Base-by-base conservation (phyloP, 2,113 vertebrate genomes). In the Takifugu bimaculatus region DNA sequence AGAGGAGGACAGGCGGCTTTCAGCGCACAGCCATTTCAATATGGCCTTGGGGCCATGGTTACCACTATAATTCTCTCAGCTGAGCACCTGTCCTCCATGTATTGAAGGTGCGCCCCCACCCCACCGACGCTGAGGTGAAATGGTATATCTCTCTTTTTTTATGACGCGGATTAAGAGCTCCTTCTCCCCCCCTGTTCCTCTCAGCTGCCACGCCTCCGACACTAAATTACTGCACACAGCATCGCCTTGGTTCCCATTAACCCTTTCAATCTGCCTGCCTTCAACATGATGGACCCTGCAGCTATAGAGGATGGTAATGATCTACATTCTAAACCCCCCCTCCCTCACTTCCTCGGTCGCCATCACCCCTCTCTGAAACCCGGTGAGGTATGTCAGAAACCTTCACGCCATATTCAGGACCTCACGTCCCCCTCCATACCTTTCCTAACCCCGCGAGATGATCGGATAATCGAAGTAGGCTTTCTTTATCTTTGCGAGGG, bases 221-320 rank as follows among this genome's bases (percentile, higher is more conserved):
- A 78, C 80, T 85, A 86, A 85, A 88, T 89, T 85, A 87, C 78
- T 78, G 78, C 65, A 80, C 90, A 87, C 78, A 76, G 85, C 87
- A 89, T 87, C 87, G 89, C 76, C 77, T 84, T 81, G 63, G 63
- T 80, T 82, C 85, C 84, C 82, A 87, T 80, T 81, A 87, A 63
- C 74, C 81, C 75, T 70, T 85, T 91, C 83, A 91, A 90, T 90
- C 86, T 84, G 84, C 80, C 87, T 91, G 79, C 88, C 89, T 91
- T 91, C 82, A 89, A 78, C 86, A 82, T 62, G 83, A 87, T 73
- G 72, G 78, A 80, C 75, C 89, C 83, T 60, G 75, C 67, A 80
- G 83, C 71, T 68, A 90, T 71, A 74, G 27, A 62, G 76, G 78
- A 91, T 74, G 78, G 82, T 87, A 91, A 92, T 90, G 77, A 85